Evolutionary conservation across 2,113 vertebrate genomes (phyloP), one percentile per base, ranked within the genome.

Genomic region (Spea bombifrons): DNA sequence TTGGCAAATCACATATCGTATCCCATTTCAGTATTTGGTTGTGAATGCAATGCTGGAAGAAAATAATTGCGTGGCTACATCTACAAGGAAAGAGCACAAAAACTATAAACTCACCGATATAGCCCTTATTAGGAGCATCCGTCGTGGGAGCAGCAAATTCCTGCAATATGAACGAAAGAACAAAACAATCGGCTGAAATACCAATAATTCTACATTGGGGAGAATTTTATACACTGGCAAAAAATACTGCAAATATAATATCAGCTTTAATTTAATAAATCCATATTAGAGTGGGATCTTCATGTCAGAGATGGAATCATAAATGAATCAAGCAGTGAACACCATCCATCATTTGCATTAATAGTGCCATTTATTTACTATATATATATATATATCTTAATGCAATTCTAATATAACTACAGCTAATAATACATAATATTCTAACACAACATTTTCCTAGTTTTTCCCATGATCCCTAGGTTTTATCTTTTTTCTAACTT

Each of bases 71-170:
- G 8, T 7, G 12, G 8, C 4, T 7, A 9, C 10, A 52, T 52
- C 5, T 52, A 52, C 15, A 12, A 3, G 6, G 9, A 52, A 52
- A 10, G 50, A 52, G 9, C 9, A 7, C 9, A 59, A 8, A 59
- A 59, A 59, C 15, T 64, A 64, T 55, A 83, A 75, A 80, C 94
- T 91, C 86, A 98, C 97, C 96, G 5, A 98, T 89, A 82, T 95
- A 99, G 49, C 97, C 97, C 86, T 94, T 95, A 82, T 91, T 87
- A n/a, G 93, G 91, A 30, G 92, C 86, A 80, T 99, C 97, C 30
- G 80, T 84, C 52, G 93, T 82, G 0, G 97, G 97, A 81, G 86
- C 84, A 63, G 95, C 75, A 86, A 99, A 90, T 84, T 99, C 97
- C 97, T 99, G 75, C 3, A 84, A 50, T 4, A 53, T 44, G 81